Conservation (phyloP, 2,797 vertebrate genomes). For the Hipposideros larvatus region DNA sequence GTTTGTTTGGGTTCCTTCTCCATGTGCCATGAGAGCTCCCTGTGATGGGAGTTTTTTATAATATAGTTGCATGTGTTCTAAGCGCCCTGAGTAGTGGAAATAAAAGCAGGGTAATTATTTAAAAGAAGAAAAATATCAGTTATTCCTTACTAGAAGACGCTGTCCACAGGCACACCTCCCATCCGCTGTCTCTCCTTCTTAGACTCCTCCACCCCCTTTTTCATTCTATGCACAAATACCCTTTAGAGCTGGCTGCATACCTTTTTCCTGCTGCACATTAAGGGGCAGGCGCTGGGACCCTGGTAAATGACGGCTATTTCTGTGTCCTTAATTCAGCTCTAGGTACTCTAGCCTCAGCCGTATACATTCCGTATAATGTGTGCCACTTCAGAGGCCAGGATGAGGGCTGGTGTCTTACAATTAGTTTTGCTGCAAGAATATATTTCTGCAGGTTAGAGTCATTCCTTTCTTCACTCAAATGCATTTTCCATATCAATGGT, state of each 20-base stretch:
- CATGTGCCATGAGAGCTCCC: not conserved
- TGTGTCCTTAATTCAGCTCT: not conserved
- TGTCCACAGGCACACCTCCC: not conserved
- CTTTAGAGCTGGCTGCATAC: not conserved
- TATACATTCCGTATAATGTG: not conserved
- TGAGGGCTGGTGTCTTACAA: not conserved
- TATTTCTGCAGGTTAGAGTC: not conserved
- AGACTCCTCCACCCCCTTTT: not conserved
- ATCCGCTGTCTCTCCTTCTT: not conserved
- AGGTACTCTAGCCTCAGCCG: not conserved
- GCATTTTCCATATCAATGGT: not conserved
- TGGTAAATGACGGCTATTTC: not conserved
- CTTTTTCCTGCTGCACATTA: not conserved
- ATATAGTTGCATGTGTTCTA: not conserved
- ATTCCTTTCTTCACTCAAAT: not conserved
- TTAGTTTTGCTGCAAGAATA: not conserved
- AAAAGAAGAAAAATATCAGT: not conserved
- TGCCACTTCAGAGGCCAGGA: not conserved
- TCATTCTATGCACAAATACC: not conserved
- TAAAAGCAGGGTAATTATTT: not conserved
- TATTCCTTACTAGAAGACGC: not conserved
- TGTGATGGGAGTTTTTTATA: not conserved
- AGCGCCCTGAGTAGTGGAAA: not conserved
- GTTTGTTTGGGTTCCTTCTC: not conserved
- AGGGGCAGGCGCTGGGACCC: not conserved